These are phyloP conservation scores for Thymelicus acteon DNA, from an alignment of 2,888 invertebrate genomes.

Conservation along the genomic window DNA sequence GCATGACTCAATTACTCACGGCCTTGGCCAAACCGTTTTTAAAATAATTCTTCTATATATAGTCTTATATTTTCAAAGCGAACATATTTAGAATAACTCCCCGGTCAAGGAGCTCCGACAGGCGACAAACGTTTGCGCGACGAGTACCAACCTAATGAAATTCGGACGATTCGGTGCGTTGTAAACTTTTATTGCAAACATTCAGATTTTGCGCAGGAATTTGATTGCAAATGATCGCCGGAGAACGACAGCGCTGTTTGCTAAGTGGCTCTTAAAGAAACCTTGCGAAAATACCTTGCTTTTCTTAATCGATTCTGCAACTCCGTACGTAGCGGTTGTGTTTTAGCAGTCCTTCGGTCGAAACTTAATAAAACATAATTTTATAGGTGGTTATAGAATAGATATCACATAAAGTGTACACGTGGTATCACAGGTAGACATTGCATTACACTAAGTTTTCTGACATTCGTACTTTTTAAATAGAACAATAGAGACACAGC, in stretches of 20 bases:
- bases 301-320: neutral
- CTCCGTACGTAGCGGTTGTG: neutral
- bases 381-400: no score
- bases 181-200: conserved; percentile 41
- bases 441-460: no score
- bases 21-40: no score
- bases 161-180: conserved; percentile 48
- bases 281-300: neutral
- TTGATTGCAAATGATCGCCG: conserved; percentile 33
- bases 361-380: no score
- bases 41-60: neutral
- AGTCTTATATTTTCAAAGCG: neutral
- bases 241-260: conserved; percentile 23
- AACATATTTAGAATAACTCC: neutral
- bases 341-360: no score
- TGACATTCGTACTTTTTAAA: no score
- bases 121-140: conserved; percentile 32
- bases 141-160: conserved; percentile 55
- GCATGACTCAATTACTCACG: no score
- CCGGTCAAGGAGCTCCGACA: conserved; percentile 48
- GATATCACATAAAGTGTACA: no score
- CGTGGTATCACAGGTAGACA: no score
- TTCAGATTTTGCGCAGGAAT: conserved; percentile 35
- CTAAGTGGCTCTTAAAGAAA: conserved; percentile 33
- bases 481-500: no score